Percentiles rank a stretch among this genome's conserved stretches.
These are phyloP conservation scores for Gymnodraco acuticeps DNA, from an alignment of 2,797 vertebrate species.

Conservation along the genomic window DNA sequence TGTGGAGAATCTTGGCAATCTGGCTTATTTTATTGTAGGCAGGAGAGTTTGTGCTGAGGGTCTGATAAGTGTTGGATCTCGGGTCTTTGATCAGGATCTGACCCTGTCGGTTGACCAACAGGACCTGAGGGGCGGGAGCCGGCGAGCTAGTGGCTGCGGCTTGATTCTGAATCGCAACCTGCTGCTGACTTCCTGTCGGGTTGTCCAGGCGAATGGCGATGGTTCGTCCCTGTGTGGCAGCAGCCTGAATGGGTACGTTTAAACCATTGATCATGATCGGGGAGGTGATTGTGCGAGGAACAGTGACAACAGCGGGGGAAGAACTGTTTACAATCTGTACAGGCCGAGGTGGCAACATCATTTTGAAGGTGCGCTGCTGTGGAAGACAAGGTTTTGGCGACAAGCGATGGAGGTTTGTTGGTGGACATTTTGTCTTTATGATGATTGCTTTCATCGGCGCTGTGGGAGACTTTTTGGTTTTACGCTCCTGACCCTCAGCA, in stretches of 20 bases:
- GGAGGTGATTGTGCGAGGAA: constrained; percentile 66
- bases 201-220: constrained; percentile 78
- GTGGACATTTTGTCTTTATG: constrained; percentile 42
- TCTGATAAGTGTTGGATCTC: constrained; percentile 81
- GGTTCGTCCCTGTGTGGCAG: constrained; percentile 53
- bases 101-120: constrained; percentile 90
- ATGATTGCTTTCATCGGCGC: constrained; percentile 45
- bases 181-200: constrained; percentile 44
- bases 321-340: constrained; percentile 30
- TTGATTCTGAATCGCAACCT: constrained; percentile 30
- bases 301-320: constrained; percentile 42
- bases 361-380: constrained; percentile 53
- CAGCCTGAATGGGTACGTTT: constrained; percentile 71
- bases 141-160: background rate
- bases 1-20: constrained; percentile 84
- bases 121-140: constrained; percentile 80
- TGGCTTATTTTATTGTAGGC: constrained; percentile 82
- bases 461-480: constrained; percentile 44
- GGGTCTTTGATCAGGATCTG: constrained; percentile 91
- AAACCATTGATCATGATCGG: constrained; percentile 86
- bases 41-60: constrained; percentile 73
- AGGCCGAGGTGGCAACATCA: constrained; percentile 49
- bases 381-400: constrained; percentile 53
- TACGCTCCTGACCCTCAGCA: constrained; percentile 55
- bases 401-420: constrained; percentile 37